A percentile compares a stretch with the other conserved stretches of the same genome.
These are phyloP conservation scores for Sebastes trivittatus DNA, from an alignment of 2,797 vertebrate genomes.

Conservation along the genomic window DNA sequence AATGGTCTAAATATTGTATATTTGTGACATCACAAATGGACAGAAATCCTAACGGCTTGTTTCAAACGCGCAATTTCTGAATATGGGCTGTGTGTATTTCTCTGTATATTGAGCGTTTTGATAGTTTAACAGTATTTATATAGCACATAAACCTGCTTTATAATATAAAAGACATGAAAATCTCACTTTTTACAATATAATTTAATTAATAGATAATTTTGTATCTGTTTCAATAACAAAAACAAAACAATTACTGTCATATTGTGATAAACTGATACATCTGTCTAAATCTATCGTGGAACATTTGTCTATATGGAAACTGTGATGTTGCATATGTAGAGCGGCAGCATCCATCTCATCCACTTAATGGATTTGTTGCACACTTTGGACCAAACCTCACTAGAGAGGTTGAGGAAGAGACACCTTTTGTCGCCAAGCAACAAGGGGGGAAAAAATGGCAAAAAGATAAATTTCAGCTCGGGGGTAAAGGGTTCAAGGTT, in stretches of 20 bases:
- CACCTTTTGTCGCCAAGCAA: conserved; percentile 63
- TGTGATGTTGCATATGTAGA: conserved; percentile 84
- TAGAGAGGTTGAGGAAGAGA: conserved; percentile 22
- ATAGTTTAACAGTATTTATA: too few species aligned
- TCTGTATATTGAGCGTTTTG: too few species aligned
- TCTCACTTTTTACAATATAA: too few species aligned
- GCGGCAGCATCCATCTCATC: conserved; percentile 77
- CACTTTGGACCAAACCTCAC: conserved; percentile 24
- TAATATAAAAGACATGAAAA: too few species aligned
- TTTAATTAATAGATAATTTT: background rate
- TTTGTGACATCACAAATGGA: too few species aligned
- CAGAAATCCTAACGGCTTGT: too few species aligned
- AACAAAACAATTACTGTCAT: background rate
- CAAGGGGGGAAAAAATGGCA: conserved; percentile 45
- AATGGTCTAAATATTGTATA: too few species aligned
- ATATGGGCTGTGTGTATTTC: too few species aligned
- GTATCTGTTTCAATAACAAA: background rate
- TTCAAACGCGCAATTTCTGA: too few species aligned
- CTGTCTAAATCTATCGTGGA: background rate
- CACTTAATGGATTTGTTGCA: conserved; percentile 88
- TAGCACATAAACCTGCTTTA: too few species aligned
- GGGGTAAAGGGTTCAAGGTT: conserved; percentile 92
- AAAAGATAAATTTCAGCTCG: conserved; percentile 81
- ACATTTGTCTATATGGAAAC: conserved; percentile 79
- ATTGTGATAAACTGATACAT: background rate